phyloP scores from a whole-genome alignment of 2,888 invertebrate species.

The Lasioglossum vierecki region DNA sequence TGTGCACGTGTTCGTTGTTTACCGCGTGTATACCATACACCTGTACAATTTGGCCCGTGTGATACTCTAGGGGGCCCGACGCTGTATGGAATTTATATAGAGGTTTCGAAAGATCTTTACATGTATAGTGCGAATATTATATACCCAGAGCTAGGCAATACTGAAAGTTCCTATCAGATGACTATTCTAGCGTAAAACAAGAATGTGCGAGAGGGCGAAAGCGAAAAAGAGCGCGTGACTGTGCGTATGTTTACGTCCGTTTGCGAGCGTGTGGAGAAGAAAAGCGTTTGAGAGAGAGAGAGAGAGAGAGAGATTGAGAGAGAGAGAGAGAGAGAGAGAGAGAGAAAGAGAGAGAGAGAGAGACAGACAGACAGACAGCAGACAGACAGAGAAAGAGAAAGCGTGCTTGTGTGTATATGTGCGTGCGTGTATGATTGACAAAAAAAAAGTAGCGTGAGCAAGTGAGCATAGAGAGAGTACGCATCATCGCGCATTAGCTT shows the following conservation, averaged over 20 bases:
- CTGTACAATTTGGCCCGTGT: constrained; percentile 80
- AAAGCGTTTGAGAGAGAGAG: neutral
- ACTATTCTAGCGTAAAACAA: constrained; percentile 80
- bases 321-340: neutral
- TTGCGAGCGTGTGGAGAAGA: constrained; percentile 52
- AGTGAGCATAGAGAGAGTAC: constrained; percentile 40
- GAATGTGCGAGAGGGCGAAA: constrained; percentile 65
- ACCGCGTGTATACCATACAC: constrained; percentile 56
- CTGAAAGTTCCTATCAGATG: constrained; percentile 84
- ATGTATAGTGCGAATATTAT: constrained; percentile 76
- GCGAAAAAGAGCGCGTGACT: constrained; percentile 42
- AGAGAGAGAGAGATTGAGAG: too few relatives aligned
- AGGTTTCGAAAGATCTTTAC: constrained; percentile 65
- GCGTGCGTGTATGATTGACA: neutral
- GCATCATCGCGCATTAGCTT: constrained; percentile 42
- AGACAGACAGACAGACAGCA: too few relatives aligned
- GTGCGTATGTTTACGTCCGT: neutral
- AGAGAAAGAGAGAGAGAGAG: neutral
- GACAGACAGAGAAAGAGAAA: too few relatives aligned
- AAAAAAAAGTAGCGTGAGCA: constrained; percentile 20
- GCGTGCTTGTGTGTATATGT: too few relatives aligned
- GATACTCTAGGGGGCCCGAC: constrained; percentile 81
- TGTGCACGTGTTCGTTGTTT: constrained; percentile 67
- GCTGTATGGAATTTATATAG: constrained; percentile 66
- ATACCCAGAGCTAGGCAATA: constrained; percentile 84